Evolutionary conservation across 2,113 vertebrate species (phyloP), one percentile per base, ranked within the genome.

Genomic region (Austrofundulus limnaeus): DNA sequence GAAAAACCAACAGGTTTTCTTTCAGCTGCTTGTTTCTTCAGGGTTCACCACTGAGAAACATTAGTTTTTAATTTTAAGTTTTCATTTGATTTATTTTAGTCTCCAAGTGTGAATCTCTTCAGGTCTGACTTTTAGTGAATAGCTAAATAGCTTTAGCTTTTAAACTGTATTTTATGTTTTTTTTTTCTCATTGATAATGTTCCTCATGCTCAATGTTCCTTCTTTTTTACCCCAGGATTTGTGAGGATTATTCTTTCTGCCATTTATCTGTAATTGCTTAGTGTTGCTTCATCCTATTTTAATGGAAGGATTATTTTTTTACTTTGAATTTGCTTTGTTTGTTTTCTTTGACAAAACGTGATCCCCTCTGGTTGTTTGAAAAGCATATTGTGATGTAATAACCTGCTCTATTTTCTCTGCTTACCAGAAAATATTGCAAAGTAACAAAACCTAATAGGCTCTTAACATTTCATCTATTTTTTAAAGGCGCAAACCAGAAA

Each of bases 201-300:
- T 41, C n/a, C 56, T 81, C 48, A 51, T 54, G 45, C 62, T 39
- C 52, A 28, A 51, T 66, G n/a, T n/a, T n/a, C n/a, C n/a, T n/a
- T n/a, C n/a, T n/a, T n/a, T 62, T 38, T 62, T 61, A 55, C 62
- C 70, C 49, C 39, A 34, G 58, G 77, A 80, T 70, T 54, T 50
- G 21, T 49, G 39, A 25, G 73, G 78, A 86, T 87, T 85, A 84
- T 80, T 76, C 72, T 75, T 64, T 61, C 72, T 48, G 12, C 60
- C 25, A 63, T 79, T 75, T 69, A 74, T 71, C 61, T 71, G 62
- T 72, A 61, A 84, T 72, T 73, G 67, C 42, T 66, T 12, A 47
- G 48, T 66, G 69, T 49, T 43, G 39, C 53, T 59, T 64, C 28
- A 70, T 79, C 59, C 67, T 20, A 0, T 57, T 75, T 73, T 85